These are phyloP conservation scores for Melanostoma mellinum DNA, from an alignment of 2,888 invertebrate genomes.

Conservation along the genomic window DNA sequence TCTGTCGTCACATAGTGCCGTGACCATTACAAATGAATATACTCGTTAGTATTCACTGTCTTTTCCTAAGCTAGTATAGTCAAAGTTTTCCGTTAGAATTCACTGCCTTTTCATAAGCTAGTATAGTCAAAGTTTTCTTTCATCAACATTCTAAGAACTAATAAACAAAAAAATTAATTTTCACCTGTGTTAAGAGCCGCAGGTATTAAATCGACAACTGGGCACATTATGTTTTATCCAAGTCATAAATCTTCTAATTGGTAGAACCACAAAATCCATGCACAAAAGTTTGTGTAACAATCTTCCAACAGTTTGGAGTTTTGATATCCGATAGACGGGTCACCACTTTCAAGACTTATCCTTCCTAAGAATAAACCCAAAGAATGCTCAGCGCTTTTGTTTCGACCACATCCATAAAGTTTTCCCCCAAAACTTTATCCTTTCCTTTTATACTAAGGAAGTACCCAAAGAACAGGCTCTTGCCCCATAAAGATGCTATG, in stretches of 20 bases:
- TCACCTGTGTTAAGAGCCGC: background rate
- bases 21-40: no score
- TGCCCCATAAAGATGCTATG: slow-evolving; percentile 45
- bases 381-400: slow-evolving; percentile 65
- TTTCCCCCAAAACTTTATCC: slow-evolving; percentile 46
- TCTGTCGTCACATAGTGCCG: no score
- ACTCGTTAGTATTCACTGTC: no score
- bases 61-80: no score
- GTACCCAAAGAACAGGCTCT: background rate
- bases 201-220: slow-evolving; percentile 31
- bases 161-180: background rate
- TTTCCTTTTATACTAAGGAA: slow-evolving; percentile 12
- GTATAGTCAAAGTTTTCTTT: background rate
- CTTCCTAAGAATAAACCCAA: slow-evolving; percentile 20
- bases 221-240: slow-evolving; percentile 33
- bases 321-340: slow-evolving; percentile 69
- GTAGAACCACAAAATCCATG: slow-evolving; percentile 63
- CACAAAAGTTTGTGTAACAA: slow-evolving; percentile 66
- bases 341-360: slow-evolving; percentile 57
- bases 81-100: no score
- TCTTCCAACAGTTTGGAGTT: slow-evolving; percentile 56
- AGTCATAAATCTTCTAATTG: slow-evolving; percentile 68
- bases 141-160: background rate
- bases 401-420: slow-evolving; percentile 55
- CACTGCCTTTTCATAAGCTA: no score